Percentiles rank a stretch among this genome's conserved stretches.
Evolutionary conservation across 2,797 vertebrate species (phyloP).

Genomic region (Aplochiton taeniatus): DNA sequence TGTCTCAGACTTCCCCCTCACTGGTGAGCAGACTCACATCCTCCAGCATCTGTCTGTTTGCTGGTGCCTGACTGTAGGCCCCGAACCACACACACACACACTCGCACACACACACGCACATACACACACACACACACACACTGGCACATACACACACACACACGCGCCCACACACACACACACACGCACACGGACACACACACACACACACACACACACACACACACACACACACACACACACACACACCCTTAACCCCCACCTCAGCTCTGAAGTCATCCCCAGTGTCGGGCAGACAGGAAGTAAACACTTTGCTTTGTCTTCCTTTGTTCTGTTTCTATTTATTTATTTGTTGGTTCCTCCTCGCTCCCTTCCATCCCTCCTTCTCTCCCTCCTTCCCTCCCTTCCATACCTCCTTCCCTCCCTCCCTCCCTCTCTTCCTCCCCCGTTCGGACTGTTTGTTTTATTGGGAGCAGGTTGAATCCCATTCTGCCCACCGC

Average conservation of each 20-base stretch:
- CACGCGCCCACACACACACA: too few relatives aligned
- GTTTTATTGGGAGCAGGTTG: not conserved
- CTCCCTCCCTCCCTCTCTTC: not conserved
- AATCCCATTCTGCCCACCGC: not conserved
- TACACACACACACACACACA: too few relatives aligned
- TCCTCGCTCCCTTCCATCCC: not conserved
- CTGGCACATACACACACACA: too few relatives aligned
- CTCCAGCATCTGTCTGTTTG: constrained; percentile 52
- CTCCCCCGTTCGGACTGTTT: not conserved
- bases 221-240: too few relatives aligned
- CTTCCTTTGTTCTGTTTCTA: not conserved
- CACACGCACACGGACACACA: too few relatives aligned
- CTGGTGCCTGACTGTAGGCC: constrained; percentile 52
- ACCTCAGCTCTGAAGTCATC: too few relatives aligned
- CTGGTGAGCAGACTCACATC: constrained; percentile 46
- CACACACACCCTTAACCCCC: too few relatives aligned
- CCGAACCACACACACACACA: too few relatives aligned
- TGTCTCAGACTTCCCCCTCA: too few relatives aligned
- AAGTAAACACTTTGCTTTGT: not conserved
- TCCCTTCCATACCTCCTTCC: not conserved
- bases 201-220: too few relatives aligned
- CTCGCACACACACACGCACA: too few relatives aligned
- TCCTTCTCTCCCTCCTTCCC: not conserved
- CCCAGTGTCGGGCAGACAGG: too few relatives aligned
- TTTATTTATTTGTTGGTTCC: not conserved